phyloP scores from a whole-genome alignment of 2,113 vertebrate genomes.

The Lampris incognitus region DNA sequence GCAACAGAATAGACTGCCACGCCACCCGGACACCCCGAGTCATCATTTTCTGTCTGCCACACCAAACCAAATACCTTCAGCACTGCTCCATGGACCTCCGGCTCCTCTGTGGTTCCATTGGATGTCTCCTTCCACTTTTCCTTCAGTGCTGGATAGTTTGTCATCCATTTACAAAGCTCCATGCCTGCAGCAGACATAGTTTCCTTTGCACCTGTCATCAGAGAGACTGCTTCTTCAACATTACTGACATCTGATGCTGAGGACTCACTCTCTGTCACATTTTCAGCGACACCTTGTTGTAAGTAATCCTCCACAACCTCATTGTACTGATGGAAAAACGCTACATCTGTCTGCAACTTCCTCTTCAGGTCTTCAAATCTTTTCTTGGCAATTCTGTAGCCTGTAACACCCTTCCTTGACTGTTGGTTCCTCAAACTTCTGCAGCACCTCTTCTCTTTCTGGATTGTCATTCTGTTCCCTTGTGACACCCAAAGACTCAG shows the following conservation, averaged over 20 bases:
- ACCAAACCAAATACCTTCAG: slow-evolving; percentile 36
- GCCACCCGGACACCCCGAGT: slow-evolving; percentile 1
- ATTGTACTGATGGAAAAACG: not conserved
- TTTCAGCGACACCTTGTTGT: slow-evolving; percentile 20
- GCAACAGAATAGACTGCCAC: no score
- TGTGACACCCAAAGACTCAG: slow-evolving; percentile 35
- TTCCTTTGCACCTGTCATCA: slow-evolving; percentile 20
- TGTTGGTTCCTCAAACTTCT: slow-evolving; percentile 15
- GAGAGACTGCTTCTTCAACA: slow-evolving; percentile 9
- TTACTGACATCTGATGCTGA: not conserved
- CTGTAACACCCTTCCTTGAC: slow-evolving; percentile 21
- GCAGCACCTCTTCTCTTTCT: slow-evolving; percentile 21
- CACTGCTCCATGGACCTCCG: slow-evolving; percentile 14
- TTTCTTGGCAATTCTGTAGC: slow-evolving; percentile 14
- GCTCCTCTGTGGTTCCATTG: not conserved
- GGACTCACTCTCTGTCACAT: slow-evolving; percentile 5
- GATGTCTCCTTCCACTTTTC: slow-evolving; percentile 11
- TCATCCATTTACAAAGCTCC: slow-evolving; percentile 34
- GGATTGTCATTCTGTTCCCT: not conserved
- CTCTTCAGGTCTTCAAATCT: slow-evolving; percentile 16
- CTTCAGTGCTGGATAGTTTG: not conserved
- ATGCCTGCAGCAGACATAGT: slow-evolving; percentile 24
- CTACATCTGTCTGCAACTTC: slow-evolving; percentile 18
- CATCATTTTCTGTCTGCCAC: slow-evolving; percentile 26
- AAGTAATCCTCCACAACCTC: slow-evolving; percentile 28